Percentiles rank a stretch among this genome's conserved stretches.
Evolutionary conservation across 2,797 vertebrate species (phyloP).

Genomic region (Hippocampus kuda): DNA sequence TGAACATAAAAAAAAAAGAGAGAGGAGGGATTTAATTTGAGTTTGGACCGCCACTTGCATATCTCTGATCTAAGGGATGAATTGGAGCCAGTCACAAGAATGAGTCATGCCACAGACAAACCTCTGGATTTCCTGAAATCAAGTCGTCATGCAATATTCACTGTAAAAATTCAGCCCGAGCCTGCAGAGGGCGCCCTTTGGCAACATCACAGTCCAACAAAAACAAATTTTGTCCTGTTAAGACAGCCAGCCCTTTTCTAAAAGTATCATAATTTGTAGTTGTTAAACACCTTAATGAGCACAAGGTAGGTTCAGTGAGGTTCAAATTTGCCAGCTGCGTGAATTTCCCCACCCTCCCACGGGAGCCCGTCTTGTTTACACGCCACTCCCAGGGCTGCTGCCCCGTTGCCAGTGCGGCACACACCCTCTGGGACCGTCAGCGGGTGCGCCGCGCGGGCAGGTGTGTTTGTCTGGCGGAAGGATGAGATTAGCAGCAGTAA

Average conservation of each 20-base stretch:
- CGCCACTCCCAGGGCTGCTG: slow-evolving; percentile 41
- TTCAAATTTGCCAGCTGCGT: slow-evolving; percentile 6
- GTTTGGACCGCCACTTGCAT: neutral
- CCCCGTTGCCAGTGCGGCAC: slow-evolving; percentile 35
- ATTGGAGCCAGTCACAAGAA: too few relatives aligned
- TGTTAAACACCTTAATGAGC: neutral
- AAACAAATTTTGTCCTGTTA: neutral
- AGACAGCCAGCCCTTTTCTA: neutral
- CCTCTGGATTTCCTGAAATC: too few relatives aligned
- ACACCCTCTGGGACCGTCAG: slow-evolving; percentile 33
- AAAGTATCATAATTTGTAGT: neutral
- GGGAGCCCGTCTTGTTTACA: slow-evolving; percentile 61
- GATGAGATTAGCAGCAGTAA: slow-evolving; percentile 52
- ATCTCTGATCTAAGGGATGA: neutral
- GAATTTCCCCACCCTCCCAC: slow-evolving; percentile 6
- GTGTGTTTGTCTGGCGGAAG: slow-evolving; percentile 60
- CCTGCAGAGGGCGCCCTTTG: slow-evolving; percentile 52
- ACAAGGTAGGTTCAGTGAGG: neutral
- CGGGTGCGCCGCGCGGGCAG: slow-evolving; percentile 37
- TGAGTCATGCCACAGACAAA: too few relatives aligned
- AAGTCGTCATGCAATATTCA: too few relatives aligned
- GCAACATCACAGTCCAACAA: slow-evolving; percentile 15
- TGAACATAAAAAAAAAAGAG: neutral
- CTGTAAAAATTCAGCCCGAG: neutral
- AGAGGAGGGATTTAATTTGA: too few relatives aligned